Conservation (phyloP, 1,140 invertebrate genomes). For the Papilio machaon region DNA sequence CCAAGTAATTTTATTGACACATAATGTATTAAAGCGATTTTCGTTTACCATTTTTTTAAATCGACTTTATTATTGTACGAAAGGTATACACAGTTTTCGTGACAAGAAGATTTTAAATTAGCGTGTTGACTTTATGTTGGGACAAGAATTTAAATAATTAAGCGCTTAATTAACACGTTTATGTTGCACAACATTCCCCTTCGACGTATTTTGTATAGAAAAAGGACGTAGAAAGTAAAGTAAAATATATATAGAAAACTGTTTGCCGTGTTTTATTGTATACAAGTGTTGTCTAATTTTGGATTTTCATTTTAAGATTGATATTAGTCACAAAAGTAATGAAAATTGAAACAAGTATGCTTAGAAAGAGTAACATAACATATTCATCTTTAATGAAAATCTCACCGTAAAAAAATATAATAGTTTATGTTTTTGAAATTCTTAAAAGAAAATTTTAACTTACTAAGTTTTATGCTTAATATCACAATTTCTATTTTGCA, state of each 20-base stretch:
- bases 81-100: conserved; percentile 45
- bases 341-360: too few relatives aligned
- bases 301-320: neutral
- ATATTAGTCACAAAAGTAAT: too few relatives aligned
- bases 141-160: conserved; percentile 50
- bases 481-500: neutral
- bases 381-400: too few relatives aligned
- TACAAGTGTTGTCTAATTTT: neutral
- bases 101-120: conserved; percentile 45
- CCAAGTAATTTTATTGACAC: too few relatives aligned
- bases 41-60: neutral
- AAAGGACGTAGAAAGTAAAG: conserved; percentile 1
- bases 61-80: neutral
- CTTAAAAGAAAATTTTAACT: too few relatives aligned
- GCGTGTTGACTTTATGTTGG: conserved; percentile 47
- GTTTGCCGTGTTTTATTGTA: neutral
- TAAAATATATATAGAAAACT: neutral
- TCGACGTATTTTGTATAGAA: conserved; percentile 17
- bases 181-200: conserved; percentile 47
- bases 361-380: too few relatives aligned
- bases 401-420: too few relatives aligned
- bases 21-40: neutral
- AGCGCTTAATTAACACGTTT: conserved; percentile 52
- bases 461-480: neutral
- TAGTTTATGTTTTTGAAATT: too few relatives aligned